Conservation (phyloP, 2,113 vertebrate genomes). For the Turnix velox region DNA sequence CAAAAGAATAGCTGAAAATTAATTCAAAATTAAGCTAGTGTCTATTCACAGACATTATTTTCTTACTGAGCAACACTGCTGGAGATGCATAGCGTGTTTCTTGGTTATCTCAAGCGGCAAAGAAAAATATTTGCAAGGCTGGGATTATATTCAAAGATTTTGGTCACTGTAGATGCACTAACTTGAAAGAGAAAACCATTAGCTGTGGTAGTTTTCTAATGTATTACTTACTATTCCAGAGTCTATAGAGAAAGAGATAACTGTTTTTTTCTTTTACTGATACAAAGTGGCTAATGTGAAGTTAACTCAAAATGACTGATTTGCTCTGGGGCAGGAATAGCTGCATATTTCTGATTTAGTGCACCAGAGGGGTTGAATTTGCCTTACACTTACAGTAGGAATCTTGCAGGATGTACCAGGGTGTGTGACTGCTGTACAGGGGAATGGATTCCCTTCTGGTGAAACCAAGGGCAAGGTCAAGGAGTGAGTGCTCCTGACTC, state of each 20-base stretch:
- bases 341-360: constrained; percentile 4
- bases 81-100: not conserved
- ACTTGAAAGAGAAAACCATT: not conserved
- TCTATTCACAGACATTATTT: not conserved
- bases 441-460: not conserved
- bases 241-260: not conserved
- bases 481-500: not conserved
- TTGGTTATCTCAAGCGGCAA: not conserved
- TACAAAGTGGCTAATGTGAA: constrained; percentile 32
- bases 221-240: not conserved
- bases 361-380: not conserved
- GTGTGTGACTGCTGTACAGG: not conserved
- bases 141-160: not conserved
- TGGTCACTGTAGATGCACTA: not conserved
- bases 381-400: not conserved
- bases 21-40: not conserved
- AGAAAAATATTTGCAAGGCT: not conserved
- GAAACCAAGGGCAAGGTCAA: not conserved
- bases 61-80: not conserved
- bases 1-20: not conserved
- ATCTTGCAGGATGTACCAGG: not conserved
- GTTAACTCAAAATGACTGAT: constrained; percentile 26
- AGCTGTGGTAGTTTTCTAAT: not conserved
- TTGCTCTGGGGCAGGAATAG: not conserved
- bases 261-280: not conserved